Evolutionary conservation across 2,113 vertebrate genomes (phyloP).

Genomic region (Chionomys nivalis): DNA sequence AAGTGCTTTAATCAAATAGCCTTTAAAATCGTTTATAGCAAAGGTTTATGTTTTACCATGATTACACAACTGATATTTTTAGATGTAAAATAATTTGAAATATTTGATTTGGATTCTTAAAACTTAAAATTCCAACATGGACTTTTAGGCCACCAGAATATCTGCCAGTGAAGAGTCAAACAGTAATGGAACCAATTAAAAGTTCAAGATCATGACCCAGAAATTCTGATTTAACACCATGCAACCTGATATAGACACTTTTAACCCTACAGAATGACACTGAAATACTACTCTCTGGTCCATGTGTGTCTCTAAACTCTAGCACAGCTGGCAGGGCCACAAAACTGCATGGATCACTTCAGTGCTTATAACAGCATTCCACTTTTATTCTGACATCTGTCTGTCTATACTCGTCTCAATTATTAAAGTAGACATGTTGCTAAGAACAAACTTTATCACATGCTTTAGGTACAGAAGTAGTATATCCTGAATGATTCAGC

Average conservation of each 20-base stretch:
- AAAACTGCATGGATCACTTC: conserved; percentile 43
- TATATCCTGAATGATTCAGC: conserved; percentile 3
- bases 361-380: conserved; percentile 52
- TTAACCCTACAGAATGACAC: conserved; percentile 42
- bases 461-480: conserved; percentile 42
- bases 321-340: conserved; percentile 44
- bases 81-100: conserved; percentile 74
- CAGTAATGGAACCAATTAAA: conserved; percentile 75
- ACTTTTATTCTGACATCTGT: conserved; percentile 46
- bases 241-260: conserved; percentile 54
- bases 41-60: conserved; percentile 80
- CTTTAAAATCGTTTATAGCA: conserved; percentile 82
- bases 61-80: conserved; percentile 79
- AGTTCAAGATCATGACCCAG: conserved; percentile 69
- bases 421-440: conserved; percentile 45
- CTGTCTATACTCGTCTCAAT: background rate
- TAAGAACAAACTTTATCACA: conserved; percentile 49
- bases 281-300: conserved; percentile 25
- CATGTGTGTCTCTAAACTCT: conserved; percentile 34
- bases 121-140: conserved; percentile 76
- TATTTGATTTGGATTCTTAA: conserved; percentile 77
- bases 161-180: conserved; percentile 70
- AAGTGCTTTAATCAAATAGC: conserved; percentile 82
- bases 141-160: conserved; percentile 72
- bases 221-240: conserved; percentile 65